Percentiles rank a stretch among this genome's conserved stretches.
Evolutionary conservation across 2,113 vertebrate species (phyloP).

Genomic region (Sander lucioperca): DNA sequence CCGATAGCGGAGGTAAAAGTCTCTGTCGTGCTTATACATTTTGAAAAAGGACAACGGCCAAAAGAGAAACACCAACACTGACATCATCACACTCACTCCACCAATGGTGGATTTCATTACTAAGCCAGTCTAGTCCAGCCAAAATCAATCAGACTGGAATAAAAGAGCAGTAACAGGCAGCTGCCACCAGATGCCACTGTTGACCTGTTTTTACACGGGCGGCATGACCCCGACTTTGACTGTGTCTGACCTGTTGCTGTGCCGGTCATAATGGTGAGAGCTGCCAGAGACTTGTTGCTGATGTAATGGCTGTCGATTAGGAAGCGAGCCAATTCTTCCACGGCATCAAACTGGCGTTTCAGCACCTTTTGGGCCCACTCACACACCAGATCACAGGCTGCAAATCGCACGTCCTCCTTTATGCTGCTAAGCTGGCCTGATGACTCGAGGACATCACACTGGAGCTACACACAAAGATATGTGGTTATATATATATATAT

Average conservation of each 20-base stretch:
- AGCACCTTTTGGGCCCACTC: slow-evolving; percentile 99
- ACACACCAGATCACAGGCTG: slow-evolving; percentile 96
- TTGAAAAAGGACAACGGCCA: too few relatives aligned
- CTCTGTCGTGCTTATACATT: too few relatives aligned
- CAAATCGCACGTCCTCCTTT: slow-evolving; percentile 93
- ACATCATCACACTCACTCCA: too few relatives aligned
- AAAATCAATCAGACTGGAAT: not conserved
- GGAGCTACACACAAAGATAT: slow-evolving; percentile 56
- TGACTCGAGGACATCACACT: slow-evolving; percentile 92
- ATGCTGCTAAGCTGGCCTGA: slow-evolving; percentile 89
- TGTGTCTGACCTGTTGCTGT: slow-evolving; percentile 89
- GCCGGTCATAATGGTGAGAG: slow-evolving; percentile 94
- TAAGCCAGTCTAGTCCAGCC: too few relatives aligned
- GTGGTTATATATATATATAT: not conserved
- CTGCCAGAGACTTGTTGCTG: slow-evolving; percentile 97
- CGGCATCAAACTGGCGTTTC: slow-evolving; percentile 95
- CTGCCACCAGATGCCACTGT: slow-evolving; percentile 72
- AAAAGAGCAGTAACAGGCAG: slow-evolving; percentile 3
- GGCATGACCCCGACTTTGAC: not conserved
- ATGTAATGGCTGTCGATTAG: slow-evolving; percentile 98
- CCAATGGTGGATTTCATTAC: too few relatives aligned
- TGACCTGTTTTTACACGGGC: slow-evolving; percentile 1
- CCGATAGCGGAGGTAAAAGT: too few relatives aligned
- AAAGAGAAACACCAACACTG: too few relatives aligned
- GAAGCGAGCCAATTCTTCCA: slow-evolving; percentile 96